Evolutionary conservation across 1,140 invertebrate genomes (phyloP), one percentile per base, ranked within the genome.

Genomic region (Megalonaias nervosa): DNA sequence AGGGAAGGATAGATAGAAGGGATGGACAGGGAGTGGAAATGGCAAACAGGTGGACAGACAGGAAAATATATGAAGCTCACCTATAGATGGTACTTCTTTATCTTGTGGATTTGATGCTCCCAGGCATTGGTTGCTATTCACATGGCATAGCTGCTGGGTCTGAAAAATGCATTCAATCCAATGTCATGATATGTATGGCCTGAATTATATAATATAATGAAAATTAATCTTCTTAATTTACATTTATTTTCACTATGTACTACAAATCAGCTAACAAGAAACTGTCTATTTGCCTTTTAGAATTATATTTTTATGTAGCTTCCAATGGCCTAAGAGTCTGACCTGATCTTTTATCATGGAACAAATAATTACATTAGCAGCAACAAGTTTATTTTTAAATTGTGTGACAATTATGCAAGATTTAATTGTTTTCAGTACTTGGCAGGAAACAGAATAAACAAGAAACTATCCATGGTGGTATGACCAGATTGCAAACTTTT

Each of bases 91-190:
- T 23, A 83, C 75, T 75, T 89, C 88, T 71, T 83, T 83, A 62
- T 89, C 87, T 21, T 81, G 69, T 16, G 82, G 81, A 21, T 64
- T 59, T 2, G 87, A 74, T 70, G 83, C 87, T 67, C 87, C 88
- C 58, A 90, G 80, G 84, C 89, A 90, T 77, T 88, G 85, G 68
- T 89, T 88, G 74, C 87, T 89, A 75, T 89, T 88, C 1, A 86
- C 81, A 82, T 90, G 88, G 56, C 84, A 84, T 16, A 90, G 58
- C 67, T 84, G 78, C 56, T 81, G 82, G 17, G 81, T 86, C 88
- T 90, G 82, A 64, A 86, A n/a, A 67, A 26, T 70, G 19, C 69
- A 71, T 38, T 38, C 16, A 17, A 38, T 67, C 59, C 19, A 57
- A 55, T 17, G 62, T 67, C 62, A 74, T 14, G 26, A 74, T 60